phyloP scores from a whole-genome alignment of 53 echinoderm and acorn worm species.

The Stichopus horrens region DNA sequence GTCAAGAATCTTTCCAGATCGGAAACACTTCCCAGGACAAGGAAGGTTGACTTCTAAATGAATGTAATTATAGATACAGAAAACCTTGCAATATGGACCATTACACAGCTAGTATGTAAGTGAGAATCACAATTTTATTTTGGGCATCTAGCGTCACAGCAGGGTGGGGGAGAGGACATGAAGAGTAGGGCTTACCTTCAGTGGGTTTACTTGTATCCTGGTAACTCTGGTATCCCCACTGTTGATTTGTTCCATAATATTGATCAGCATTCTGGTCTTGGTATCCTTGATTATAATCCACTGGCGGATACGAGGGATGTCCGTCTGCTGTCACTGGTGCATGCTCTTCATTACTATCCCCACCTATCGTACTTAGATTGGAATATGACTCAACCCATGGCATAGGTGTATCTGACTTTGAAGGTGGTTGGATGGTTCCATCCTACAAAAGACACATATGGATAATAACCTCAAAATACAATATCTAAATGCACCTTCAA shows the following conservation, averaged over 20 bases:
- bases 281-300: constrained; percentile 15
- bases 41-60: too few species aligned
- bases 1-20: too few species aligned
- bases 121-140: too few species aligned
- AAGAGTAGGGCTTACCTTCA: constrained; percentile 8
- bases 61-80: too few species aligned
- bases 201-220: constrained; percentile 14
- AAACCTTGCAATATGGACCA: too few species aligned
- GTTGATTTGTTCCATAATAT: constrained; percentile 7
- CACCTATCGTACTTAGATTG: constrained; percentile 85
- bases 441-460: constrained; percentile 53
- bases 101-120: too few species aligned
- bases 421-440: constrained; percentile 83
- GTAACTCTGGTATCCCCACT: constrained; percentile 33
- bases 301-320: constrained; percentile 24
- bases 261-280: constrained; percentile 13
- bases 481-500: too few species aligned
- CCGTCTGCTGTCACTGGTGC: constrained; percentile 13
- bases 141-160: too few species aligned
- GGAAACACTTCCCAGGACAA: too few species aligned
- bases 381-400: constrained; percentile 98
- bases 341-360: constrained; percentile 46
- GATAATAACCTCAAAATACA: too few species aligned
- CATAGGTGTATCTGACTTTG: constrained; percentile 91
- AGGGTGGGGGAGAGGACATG: background rate